Percentiles rank a stretch among this genome's conserved stretches.
Evolutionary conservation across 2,113 vertebrate species (phyloP).

Genomic region (Parotia lawesii): DNA sequence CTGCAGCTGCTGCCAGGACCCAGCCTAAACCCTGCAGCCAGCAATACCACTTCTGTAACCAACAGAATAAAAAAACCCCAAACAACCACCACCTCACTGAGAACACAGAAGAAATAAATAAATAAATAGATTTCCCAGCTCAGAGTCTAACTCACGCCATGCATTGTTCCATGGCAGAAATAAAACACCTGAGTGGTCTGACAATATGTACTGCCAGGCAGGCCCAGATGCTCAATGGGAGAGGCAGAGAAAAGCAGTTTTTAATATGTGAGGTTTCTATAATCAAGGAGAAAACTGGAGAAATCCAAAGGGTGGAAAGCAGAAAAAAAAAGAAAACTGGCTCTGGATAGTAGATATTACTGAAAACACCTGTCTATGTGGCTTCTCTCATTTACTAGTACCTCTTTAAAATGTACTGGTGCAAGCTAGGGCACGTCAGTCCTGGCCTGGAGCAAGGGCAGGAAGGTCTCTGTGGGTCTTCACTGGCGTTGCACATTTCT

Average conservation of each 20-base stretch:
- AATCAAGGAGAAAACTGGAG: neutral
- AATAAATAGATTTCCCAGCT: neutral
- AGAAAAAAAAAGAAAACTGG: neutral
- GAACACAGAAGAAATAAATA: neutral
- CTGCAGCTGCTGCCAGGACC: neutral
- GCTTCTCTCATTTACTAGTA: neutral
- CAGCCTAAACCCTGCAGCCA: neutral
- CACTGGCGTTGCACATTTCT: neutral
- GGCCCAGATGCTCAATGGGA: neutral
- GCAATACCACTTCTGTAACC: neutral
- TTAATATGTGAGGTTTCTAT: neutral
- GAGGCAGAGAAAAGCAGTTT: neutral
- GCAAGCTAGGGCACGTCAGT: neutral
- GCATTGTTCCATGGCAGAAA: neutral
- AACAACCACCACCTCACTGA: neutral
- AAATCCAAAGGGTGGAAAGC: neutral
- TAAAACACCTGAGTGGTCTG: neutral
- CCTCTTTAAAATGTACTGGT: neutral
- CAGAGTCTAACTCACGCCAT: neutral
- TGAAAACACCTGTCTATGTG: neutral
- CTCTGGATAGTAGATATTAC: neutral
- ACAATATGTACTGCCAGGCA: neutral
- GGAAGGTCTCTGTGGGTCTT: neutral
- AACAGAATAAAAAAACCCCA: neutral
- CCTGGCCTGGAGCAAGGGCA: neutral